These are phyloP conservation scores for Prorops nasuta DNA, from an alignment of 1,140 invertebrate genomes.

Conservation along the genomic window DNA sequence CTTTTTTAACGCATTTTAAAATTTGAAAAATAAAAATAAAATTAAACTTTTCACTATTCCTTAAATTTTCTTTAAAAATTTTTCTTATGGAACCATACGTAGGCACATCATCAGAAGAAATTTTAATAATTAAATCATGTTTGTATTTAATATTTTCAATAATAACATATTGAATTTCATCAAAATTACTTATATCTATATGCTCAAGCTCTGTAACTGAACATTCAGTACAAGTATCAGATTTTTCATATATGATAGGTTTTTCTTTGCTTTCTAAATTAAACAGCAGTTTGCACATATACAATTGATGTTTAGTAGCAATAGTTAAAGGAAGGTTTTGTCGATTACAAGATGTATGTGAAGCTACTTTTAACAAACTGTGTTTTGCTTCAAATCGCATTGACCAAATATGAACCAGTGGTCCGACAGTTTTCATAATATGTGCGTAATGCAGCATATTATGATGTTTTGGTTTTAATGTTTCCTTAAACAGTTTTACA, in stretches of 20 bases:
- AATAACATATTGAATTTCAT: neutral
- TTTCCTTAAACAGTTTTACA: neutral
- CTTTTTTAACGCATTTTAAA: neutral
- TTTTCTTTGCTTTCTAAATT: neutral
- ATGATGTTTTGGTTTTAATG: conserved; percentile 5
- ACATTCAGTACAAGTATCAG: neutral
- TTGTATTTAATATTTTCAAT: neutral
- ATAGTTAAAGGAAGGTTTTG: neutral
- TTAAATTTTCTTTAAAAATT: neutral
- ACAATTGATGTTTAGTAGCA: neutral
- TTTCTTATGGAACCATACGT: neutral
- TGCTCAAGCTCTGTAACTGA: neutral
- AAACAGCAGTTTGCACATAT: neutral
- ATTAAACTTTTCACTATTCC: neutral
- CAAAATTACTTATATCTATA: neutral
- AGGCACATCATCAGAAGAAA: neutral
- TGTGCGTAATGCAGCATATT: neutral
- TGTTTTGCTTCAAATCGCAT: neutral
- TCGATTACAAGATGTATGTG: neutral
- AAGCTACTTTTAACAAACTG: neutral
- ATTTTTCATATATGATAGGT: neutral
- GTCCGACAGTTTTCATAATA: conserved; percentile 1
- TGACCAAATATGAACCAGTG: neutral
- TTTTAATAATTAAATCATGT: neutral
- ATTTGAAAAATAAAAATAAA: neutral